Conservation (phyloP, 2,888 invertebrate species). For the Parascotia fuliginaria region DNA sequence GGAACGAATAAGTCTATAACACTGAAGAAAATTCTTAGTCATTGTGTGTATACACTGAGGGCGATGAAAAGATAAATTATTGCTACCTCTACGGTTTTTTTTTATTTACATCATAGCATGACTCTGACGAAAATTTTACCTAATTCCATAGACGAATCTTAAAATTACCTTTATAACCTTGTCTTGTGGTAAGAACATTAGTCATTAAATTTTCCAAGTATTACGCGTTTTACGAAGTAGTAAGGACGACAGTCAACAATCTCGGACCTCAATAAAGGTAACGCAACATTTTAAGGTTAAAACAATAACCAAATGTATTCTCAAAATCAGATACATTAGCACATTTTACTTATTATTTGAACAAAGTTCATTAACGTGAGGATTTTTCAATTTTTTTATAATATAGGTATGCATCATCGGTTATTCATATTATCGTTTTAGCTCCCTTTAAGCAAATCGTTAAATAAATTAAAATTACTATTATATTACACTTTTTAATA, state of each 20-base stretch:
- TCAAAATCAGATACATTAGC: conserved; percentile 53
- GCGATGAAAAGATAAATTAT: too few relatives aligned
- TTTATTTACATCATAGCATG: too few relatives aligned
- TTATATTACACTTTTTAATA: too few relatives aligned
- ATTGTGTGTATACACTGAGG: too few relatives aligned
- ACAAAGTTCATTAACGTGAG: conserved; percentile 38
- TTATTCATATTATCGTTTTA: background rate
- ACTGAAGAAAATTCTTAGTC: too few relatives aligned
- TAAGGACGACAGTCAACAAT: conserved; percentile 20
- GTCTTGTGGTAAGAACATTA: too few relatives aligned
- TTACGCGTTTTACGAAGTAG: conserved; percentile 3
- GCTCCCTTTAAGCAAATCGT: background rate
- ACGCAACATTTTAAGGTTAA: conserved; percentile 35
- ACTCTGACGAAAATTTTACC: too few relatives aligned
- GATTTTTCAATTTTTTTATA: conserved; percentile 1
- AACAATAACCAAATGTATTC: conserved; percentile 37
- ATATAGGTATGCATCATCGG: background rate
- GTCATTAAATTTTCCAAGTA: conserved; percentile 1
- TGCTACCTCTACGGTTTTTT: too few relatives aligned
- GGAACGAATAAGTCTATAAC: too few relatives aligned
- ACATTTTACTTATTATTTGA: conserved; percentile 49
- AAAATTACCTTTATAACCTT: too few relatives aligned
- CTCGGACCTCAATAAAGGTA: conserved; percentile 9
- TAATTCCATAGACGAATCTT: too few relatives aligned
- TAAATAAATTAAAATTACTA: too few relatives aligned